phyloP scores from a whole-genome alignment of 1,140 invertebrate species.

The Conopomorpha cramerella region DNA sequence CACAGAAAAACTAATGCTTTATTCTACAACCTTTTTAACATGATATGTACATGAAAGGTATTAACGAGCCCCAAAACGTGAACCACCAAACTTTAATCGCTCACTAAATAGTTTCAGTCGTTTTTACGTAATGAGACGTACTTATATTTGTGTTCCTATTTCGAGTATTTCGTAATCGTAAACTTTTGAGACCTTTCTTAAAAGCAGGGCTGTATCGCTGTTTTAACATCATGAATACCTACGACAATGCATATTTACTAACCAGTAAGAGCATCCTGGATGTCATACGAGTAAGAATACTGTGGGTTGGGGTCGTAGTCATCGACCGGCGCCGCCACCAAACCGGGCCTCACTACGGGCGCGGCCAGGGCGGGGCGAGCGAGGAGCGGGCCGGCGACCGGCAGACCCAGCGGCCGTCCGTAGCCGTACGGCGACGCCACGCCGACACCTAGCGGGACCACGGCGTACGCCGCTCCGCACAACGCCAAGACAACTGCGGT shows the following conservation, averaged over 20 bases:
- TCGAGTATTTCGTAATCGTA: no score
- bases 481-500: slow-evolving; percentile 23
- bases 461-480: slow-evolving; percentile 7
- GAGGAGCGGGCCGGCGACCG: slow-evolving; percentile 11
- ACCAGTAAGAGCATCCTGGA: slow-evolving; percentile 66
- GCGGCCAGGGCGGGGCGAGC: slow-evolving; percentile 16
- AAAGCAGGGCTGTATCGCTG: no score
- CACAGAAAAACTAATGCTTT: no score
- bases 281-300: slow-evolving; percentile 70
- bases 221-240: not conserved
- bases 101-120: no score
- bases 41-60: no score
- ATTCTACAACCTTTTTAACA: no score
- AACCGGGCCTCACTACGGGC: slow-evolving; percentile 14
- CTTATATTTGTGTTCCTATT: no score
- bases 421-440: not conserved
- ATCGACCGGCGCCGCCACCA: slow-evolving; percentile 40
- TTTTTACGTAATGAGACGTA: no score
- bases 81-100: no score
- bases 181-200: no score
- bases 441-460: not conserved
- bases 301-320: slow-evolving; percentile 67
- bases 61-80: no score
- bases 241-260: no score
- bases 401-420: slow-evolving; percentile 4